Conservation (phyloP, 2,888 invertebrate species). For the Meteorus colon region DNA sequence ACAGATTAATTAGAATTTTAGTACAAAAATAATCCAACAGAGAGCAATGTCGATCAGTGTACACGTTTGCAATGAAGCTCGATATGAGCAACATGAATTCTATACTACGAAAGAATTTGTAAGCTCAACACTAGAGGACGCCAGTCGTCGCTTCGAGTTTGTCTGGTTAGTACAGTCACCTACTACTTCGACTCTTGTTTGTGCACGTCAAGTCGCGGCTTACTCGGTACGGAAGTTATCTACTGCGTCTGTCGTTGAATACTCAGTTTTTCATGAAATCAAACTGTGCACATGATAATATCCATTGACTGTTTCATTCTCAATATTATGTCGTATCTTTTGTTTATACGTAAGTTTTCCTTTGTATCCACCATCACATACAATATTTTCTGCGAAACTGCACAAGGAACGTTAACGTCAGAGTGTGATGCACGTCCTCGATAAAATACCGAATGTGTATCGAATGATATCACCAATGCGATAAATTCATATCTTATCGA, state of each 20-base stretch:
- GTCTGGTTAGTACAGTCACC: constrained; percentile 68
- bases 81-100: neutral
- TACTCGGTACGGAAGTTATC: constrained; percentile 67
- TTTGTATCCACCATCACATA: constrained; percentile 7
- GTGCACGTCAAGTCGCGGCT: constrained; percentile 41
- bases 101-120: neutral
- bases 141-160: constrained; percentile 31
- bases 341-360: neutral
- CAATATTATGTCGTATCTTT: neutral
- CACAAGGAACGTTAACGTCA: constrained; percentile 48
- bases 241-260: constrained; percentile 57
- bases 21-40: neutral
- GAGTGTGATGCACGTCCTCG: neutral
- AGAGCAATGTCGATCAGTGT: neutral
- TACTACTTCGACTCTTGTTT: constrained; percentile 58
- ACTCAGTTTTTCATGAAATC: constrained; percentile 17
- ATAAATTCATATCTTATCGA: neutral
- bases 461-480: neutral
- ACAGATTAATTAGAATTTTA: neutral
- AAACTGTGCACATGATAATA: too few relatives aligned
- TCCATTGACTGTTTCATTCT: too few relatives aligned
- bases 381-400: constrained; percentile 11
- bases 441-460: too few relatives aligned
- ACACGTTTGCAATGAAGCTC: neutral
- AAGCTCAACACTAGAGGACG: constrained; percentile 45